A percentile compares a stretch with the other conserved stretches of the same genome.
Evolutionary conservation across 1,140 invertebrate species (phyloP).

Genomic region (Argopecten irradians): DNA sequence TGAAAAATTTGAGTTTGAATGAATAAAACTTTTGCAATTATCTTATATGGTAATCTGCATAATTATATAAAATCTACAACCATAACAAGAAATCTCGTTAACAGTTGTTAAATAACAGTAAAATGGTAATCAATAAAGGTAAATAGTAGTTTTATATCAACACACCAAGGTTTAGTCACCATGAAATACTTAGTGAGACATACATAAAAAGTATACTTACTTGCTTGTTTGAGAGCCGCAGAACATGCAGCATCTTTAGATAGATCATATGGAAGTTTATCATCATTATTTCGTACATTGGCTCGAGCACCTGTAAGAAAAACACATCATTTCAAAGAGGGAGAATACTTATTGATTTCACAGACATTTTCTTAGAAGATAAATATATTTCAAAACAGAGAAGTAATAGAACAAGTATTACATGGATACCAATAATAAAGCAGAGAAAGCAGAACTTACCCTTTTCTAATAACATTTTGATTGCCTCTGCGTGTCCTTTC

Average conservation of each 20-base stretch:
- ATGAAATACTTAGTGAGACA: background rate
- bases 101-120: background rate
- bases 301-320: conserved; percentile 63
- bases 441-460: conserved; percentile 60
- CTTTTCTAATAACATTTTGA: conserved; percentile 75
- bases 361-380: background rate
- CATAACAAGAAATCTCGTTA: background rate
- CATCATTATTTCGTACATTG: conserved; percentile 79
- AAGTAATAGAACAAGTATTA: background rate
- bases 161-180: background rate
- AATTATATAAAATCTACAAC: background rate
- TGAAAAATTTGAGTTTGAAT: too few species aligned
- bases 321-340: background rate
- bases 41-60: too few species aligned
- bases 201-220: conserved; percentile 44
- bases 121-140: background rate
- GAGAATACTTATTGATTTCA: background rate
- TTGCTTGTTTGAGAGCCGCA: conserved; percentile 74
- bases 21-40: too few species aligned
- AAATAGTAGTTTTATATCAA: too few species aligned
- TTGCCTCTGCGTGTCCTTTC: conserved; percentile 77
- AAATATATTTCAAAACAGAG: background rate
- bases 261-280: conserved; percentile 79
- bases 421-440: background rate
- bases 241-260: conserved; percentile 77